These are phyloP conservation scores for Hypotaenidia philippensis DNA, from an alignment of 2,797 vertebrate species.

Conservation along the genomic window DNA sequence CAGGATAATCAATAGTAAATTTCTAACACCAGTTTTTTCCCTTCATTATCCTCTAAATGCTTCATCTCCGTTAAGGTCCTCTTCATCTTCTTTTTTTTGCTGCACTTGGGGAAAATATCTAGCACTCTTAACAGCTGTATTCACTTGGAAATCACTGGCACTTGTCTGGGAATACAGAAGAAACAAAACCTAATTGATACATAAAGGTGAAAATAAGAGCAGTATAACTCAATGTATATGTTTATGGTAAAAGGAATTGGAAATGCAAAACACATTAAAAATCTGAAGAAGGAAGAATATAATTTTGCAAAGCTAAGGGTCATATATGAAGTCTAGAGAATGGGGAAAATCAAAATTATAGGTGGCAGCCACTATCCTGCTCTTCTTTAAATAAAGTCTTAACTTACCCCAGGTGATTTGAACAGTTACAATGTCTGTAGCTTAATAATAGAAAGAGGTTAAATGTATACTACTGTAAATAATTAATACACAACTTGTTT, in stretches of 20 bases:
- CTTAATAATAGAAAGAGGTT: not conserved
- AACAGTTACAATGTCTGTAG: not conserved
- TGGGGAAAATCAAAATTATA: not conserved
- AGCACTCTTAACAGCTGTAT: not conserved
- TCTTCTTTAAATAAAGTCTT: not conserved
- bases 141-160: conserved; percentile 36
- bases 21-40: not conserved
- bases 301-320: not conserved
- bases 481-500: not conserved
- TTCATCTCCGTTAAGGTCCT: conserved; percentile 4
- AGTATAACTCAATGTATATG: conserved; percentile 42
- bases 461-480: conserved; percentile 3
- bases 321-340: not conserved
- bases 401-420: not conserved
- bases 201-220: conserved; percentile 68
- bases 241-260: conserved; percentile 38
- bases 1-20: not conserved
- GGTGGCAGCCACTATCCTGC: not conserved
- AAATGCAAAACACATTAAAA: conserved; percentile 5
- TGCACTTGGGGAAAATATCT: conserved; percentile 11
- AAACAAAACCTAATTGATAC: conserved; percentile 49
- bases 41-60: conserved; percentile 9
- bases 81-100: conserved; percentile 39
- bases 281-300: not conserved
- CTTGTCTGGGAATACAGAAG: conserved; percentile 12